phyloP scores from a whole-genome alignment of 2,888 invertebrate species.

The Nowickia ferox region DNA sequence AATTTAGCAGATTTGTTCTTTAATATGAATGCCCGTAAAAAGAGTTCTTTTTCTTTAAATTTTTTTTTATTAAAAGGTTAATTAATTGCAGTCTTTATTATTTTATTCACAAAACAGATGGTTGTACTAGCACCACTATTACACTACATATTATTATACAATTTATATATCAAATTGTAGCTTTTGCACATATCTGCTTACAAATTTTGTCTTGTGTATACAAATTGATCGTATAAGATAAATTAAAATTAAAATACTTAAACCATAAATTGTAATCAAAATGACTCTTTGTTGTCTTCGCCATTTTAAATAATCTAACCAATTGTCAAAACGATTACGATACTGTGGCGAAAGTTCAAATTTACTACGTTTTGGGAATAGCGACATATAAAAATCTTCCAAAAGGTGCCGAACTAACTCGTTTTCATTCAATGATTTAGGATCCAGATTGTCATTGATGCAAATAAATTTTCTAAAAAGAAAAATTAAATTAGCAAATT shows the following conservation, averaged over 20 bases:
- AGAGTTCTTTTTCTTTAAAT: too few species aligned
- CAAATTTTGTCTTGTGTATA: constrained; percentile 81
- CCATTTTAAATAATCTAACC: constrained; percentile 81
- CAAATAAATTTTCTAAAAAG: constrained; percentile 89
- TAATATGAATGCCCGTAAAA: too few species aligned
- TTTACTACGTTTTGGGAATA: constrained; percentile 88
- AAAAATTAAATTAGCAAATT: not conserved
- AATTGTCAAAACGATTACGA: constrained; percentile 86
- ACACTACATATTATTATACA: not conserved
- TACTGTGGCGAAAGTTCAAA: constrained; percentile 89
- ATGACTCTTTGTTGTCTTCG: constrained; percentile 79
- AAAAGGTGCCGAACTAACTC: constrained; percentile 88
- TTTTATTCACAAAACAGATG: too few species aligned
- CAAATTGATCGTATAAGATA: constrained; percentile 75
- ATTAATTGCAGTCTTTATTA: too few species aligned
- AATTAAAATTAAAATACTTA: constrained; percentile 77
- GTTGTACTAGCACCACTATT: too few species aligned
- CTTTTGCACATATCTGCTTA: constrained; percentile 79
- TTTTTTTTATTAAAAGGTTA: too few species aligned
- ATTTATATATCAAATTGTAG: constrained; percentile 72
- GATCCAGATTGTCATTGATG: constrained; percentile 90
- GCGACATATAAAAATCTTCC: constrained; percentile 89
- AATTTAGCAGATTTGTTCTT: too few species aligned
- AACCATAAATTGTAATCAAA: constrained; percentile 79
- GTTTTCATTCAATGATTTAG: constrained; percentile 86